Base-by-base conservation (phyloP, 2,113 vertebrate species). In the Empidonax alnorum region DNA sequence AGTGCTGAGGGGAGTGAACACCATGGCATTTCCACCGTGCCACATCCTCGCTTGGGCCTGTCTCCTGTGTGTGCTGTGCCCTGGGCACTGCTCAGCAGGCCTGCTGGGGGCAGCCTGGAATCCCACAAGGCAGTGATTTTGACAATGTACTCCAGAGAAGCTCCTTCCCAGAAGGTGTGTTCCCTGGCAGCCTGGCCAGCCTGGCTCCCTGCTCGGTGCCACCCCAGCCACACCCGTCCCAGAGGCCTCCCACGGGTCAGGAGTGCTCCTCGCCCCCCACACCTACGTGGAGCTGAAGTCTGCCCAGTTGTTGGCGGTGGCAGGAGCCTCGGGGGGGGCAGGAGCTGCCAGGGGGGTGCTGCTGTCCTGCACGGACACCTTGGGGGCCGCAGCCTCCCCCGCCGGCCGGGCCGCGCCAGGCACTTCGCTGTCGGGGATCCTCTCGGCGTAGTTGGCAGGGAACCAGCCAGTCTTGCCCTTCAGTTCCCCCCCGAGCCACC, bases 221-320 rank as follows among this genome's bases (percentile, higher is more conserved):
- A 50, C 7, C 65, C 33, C 21, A 41, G 10, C 31, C 27, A 49
- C 73, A 63, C 4, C 3, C 0, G 49, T 3, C 8, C 16, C 65
- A 58, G 63, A 55, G 39, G 9, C 46, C 33, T 53, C 12, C 19
- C 17, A 5, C 44, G 4, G 49, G 24, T 14, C 49, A 14, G 49
- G 49, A 47, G 33, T 14, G 22, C 65, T 22, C 67, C 50, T 35
- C 63, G 42, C 73, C 52, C 68, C 30, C 46, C 72, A 85, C 44
- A 98, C 99, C 78, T 97, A 99, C 99, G 99, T 99, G 94, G 99
- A 99, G 97, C 98, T 99, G 97, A 99, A 99, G 97, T 99, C 99
- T 6, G 99, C 99, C 99, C 99, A 99, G 98, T 99, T 99, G 90
- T 98, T 99, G 94, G 98, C 97, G 31, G 98, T 83, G 31, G 98